Base-by-base conservation (phyloP, 2,797 vertebrate genomes). In the Sciurus carolinensis region DNA sequence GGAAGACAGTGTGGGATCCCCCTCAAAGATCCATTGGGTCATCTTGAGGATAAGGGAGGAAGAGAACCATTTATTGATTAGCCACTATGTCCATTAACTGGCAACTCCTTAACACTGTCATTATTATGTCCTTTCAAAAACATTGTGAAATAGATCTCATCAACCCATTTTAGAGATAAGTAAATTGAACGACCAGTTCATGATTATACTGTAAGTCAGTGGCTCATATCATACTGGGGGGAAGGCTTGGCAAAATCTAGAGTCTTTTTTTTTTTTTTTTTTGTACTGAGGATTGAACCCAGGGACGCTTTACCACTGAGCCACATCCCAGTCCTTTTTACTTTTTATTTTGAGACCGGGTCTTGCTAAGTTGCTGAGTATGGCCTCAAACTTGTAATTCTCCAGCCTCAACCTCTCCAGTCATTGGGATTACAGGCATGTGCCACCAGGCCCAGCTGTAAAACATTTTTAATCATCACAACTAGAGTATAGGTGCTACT, bases 111-210 rank as follows among this genome's bases (percentile, higher is more conserved):
- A 54, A 67, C 7, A 69, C 67, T 42, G 33, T 44, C 80, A 83
- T 54, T 50, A 36, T 67, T 83, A 87, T 75, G 39, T 44, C 28
- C 72, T 88, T 71, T 77, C 36, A 54, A 67, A 14, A 86, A 89
- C 39, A 52, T 76, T 94, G 59, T 77, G 62, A 84, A 3, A 24
- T n/a, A 69, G 83, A 66, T 94, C 67, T 94, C 82, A 87, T 84
- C 57, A 85, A 54, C 30, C 33, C 67, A 76, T 33, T 54, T 79
- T 52, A 30, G 66, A 92, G 47, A 86, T 59, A 82, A 79, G 28
- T 28, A 54, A 93, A 91, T 18, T 64, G 69, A 94, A 50, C 36
- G 57, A 71, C 57, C 15, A 79, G 24, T 54, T 90, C 57, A 75
- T 79, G 22, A 59, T 90, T 72, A 66, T 50, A 91, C 14, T 82